phyloP scores from a whole-genome alignment of 2,113 vertebrate species.

The Rhineura floridana region DNA sequence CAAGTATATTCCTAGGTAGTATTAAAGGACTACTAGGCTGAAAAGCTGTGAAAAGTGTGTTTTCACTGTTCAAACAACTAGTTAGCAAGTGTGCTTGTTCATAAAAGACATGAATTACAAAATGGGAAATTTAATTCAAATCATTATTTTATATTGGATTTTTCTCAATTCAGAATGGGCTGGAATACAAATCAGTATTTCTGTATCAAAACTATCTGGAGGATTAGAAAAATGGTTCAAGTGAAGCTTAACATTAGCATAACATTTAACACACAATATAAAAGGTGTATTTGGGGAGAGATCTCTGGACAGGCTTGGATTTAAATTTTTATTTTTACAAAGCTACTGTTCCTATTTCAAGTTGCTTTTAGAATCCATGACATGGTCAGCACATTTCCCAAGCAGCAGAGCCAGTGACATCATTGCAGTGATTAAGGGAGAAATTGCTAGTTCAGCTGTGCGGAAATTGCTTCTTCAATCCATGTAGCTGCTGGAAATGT shows the following conservation, averaged over 20 bases:
- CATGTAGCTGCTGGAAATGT: conserved; percentile 47
- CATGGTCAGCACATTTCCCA: conserved; percentile 75
- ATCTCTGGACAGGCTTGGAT: conserved; percentile 65
- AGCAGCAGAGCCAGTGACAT: conserved; percentile 62
- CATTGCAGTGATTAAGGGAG: conserved; percentile 65
- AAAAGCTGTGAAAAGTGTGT: neutral
- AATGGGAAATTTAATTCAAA: neutral
- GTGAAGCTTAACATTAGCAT: conserved; percentile 26
- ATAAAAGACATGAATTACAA: neutral
- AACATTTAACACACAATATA: conserved; percentile 33
- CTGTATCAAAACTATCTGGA: conserved; percentile 11
- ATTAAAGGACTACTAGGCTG: neutral
- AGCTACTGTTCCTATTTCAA: conserved; percentile 61
- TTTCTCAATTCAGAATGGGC: neutral
- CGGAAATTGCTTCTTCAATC: conserved; percentile 57
- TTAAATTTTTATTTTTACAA: conserved; percentile 61
- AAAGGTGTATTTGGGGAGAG: neutral
- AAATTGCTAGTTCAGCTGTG: conserved; percentile 75
- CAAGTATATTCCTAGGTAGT: neutral
- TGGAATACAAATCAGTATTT: neutral
- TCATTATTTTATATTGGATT: neutral
- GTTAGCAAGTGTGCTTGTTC: neutral
- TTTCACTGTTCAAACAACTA: neutral
- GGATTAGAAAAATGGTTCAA: conserved; percentile 36
- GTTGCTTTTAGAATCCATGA: conserved; percentile 66